These are phyloP conservation scores for Prochilodus magdalenae DNA, from an alignment of 2,113 vertebrate species.

Conservation along the genomic window DNA sequence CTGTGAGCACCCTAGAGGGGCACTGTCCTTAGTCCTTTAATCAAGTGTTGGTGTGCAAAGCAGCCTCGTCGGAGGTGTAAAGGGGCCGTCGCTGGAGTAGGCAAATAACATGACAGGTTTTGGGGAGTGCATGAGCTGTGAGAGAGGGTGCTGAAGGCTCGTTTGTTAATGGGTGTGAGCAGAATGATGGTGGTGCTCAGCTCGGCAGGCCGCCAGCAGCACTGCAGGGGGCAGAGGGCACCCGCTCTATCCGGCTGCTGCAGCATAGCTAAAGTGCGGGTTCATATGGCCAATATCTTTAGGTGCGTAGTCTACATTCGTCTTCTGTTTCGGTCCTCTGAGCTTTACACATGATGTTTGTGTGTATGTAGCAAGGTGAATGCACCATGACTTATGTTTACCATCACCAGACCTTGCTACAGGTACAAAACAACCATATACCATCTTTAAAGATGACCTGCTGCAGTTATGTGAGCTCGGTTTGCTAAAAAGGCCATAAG, in stretches of 20 bases:
- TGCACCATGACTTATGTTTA: no score
- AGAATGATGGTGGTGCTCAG: constrained; percentile 11
- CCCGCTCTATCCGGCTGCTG: neutral
- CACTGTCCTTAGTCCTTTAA: constrained; percentile 19
- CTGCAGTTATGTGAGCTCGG: no score
- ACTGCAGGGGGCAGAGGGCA: constrained; percentile 3
- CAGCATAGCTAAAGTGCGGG: neutral
- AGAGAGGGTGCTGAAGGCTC: constrained; percentile 32
- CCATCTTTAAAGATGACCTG: no score
- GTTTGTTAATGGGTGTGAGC: constrained; percentile 29
- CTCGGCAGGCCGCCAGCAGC: neutral
- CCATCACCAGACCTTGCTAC: no score
- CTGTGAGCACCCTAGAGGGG: constrained; percentile 32
- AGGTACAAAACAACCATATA: no score
- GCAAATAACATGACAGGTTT: constrained; percentile 10
- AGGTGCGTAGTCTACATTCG: neutral
- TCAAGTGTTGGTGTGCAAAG: constrained; percentile 35
- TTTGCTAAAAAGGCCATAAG: no score
- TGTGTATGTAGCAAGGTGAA: no score
- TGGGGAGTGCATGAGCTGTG: neutral
- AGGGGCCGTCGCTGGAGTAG: neutral
- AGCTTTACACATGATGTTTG: no score
- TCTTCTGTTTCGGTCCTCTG: neutral
- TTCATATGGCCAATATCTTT: neutral
- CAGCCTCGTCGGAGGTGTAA: constrained; percentile 8